phyloP scores from a whole-genome alignment of 2,888 invertebrate genomes.

The Calameuta idolon region DNA sequence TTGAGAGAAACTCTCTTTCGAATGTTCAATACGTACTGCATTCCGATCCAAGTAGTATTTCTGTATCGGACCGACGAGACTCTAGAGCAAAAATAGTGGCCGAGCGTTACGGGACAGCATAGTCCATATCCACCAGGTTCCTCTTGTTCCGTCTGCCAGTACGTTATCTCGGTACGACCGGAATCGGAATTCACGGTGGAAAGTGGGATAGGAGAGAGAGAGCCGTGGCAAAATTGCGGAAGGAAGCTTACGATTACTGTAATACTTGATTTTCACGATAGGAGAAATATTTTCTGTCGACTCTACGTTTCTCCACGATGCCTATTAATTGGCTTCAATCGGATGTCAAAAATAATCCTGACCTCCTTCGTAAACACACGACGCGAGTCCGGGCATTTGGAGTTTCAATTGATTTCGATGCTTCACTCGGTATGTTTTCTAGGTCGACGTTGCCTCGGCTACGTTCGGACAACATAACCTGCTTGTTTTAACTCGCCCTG shows the following conservation, averaged over 20 bases:
- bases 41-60: conserved; percentile 8
- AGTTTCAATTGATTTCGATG: neutral
- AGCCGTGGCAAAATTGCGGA: neutral
- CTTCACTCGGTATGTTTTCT: neutral
- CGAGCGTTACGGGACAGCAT: neutral
- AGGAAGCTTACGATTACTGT: neutral
- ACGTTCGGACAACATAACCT: neutral
- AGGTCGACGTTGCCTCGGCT: neutral
- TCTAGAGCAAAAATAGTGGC: conserved; percentile 3
- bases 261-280: neutral
- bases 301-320: neutral
- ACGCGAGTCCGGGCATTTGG: conserved; percentile 12
- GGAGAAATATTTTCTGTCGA: neutral
- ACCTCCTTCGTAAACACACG: conserved; percentile 26
- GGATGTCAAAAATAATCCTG: conserved; percentile 37
- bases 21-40: neutral
- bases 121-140: neutral
- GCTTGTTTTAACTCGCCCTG: neutral
- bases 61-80: conserved; percentile 4
- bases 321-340: neutral
- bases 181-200: neutral
- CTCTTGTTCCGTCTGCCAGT: neutral
- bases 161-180: neutral
- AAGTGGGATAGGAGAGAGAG: neutral
- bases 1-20: neutral